A percentile compares a stretch with the other conserved stretches of the same genome.
These are phyloP conservation scores for Columba guinea DNA, from an alignment of 2,797 vertebrate species.

Conservation along the genomic window DNA sequence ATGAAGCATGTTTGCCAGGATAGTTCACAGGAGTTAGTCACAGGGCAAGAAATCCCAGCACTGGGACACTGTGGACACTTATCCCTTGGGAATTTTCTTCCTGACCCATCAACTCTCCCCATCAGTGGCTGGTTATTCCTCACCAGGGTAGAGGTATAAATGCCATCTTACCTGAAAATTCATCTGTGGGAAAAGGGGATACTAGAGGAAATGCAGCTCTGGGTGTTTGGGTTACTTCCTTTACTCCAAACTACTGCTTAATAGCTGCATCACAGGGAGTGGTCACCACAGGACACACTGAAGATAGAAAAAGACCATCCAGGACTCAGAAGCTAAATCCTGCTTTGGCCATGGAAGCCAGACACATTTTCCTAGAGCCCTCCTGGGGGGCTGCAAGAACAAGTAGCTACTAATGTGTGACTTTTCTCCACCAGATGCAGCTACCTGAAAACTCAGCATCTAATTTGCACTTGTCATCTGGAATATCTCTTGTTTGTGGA, in stretches of 20 bases:
- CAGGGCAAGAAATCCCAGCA: not conserved
- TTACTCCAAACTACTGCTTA: not conserved
- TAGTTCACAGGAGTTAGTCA: not conserved
- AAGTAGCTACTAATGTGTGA: not conserved
- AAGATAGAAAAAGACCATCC: not conserved
- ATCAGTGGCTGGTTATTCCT: not conserved
- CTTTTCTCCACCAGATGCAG: not conserved
- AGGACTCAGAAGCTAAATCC: not conserved
- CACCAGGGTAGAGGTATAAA: not conserved
- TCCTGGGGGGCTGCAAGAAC: not conserved
- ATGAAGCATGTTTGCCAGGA: not conserved
- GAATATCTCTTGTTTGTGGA: not conserved
- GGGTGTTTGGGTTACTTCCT: not conserved
- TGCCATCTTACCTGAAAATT: not conserved
- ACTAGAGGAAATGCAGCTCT: not conserved
- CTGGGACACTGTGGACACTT: not conserved
- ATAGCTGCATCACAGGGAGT: not conserved
- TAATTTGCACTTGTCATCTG: constrained; percentile 35
- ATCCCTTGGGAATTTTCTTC: not conserved
- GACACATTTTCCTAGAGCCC: not conserved
- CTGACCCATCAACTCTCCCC: not conserved
- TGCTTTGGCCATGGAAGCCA: not conserved
- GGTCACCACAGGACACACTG: not conserved
- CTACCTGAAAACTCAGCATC: not conserved
- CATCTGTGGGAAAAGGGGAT: not conserved